A percentile compares a stretch with the other conserved stretches of the same genome.
These are phyloP conservation scores for Eublepharis macularius DNA, from an alignment of 2,113 vertebrate species.

Conservation along the genomic window DNA sequence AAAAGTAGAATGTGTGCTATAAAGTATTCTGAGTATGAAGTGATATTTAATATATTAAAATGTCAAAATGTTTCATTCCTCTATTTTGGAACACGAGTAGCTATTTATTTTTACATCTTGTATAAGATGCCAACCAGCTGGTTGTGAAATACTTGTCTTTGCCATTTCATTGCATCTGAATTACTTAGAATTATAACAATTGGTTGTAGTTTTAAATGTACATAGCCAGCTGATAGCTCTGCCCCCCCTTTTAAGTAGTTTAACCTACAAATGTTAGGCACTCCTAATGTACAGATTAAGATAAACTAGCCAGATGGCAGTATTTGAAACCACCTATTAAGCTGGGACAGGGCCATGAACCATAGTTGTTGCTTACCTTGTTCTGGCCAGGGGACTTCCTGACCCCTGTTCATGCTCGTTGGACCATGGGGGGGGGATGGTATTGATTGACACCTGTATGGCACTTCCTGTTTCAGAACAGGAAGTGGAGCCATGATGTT, in stretches of 20 bases:
- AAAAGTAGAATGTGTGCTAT: background rate
- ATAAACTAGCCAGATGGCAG: background rate
- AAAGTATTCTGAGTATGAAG: background rate
- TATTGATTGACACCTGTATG: too few relatives aligned
- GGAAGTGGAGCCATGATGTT: too few relatives aligned
- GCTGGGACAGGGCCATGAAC: too few relatives aligned
- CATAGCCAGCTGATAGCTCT: too few relatives aligned
- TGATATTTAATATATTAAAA: background rate
- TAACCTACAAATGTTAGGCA: background rate
- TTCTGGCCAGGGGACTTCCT: too few relatives aligned
- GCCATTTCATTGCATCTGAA: background rate
- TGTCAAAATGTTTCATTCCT: background rate
- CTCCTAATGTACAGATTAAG: background rate
- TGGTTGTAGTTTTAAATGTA: background rate
- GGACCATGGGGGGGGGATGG: too few relatives aligned
- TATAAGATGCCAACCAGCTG: background rate
- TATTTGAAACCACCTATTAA: background rate
- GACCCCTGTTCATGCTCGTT: too few relatives aligned
- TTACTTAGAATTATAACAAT: background rate
- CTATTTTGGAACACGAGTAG: background rate
- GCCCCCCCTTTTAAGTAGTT: background rate
- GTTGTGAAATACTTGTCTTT: constrained; percentile 9
- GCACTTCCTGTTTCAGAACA: too few relatives aligned
- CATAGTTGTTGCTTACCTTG: too few relatives aligned
- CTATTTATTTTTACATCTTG: constrained; percentile 12